phyloP scores from a whole-genome alignment of 2,797 vertebrate species.

The Megalops cyprinoides region DNA sequence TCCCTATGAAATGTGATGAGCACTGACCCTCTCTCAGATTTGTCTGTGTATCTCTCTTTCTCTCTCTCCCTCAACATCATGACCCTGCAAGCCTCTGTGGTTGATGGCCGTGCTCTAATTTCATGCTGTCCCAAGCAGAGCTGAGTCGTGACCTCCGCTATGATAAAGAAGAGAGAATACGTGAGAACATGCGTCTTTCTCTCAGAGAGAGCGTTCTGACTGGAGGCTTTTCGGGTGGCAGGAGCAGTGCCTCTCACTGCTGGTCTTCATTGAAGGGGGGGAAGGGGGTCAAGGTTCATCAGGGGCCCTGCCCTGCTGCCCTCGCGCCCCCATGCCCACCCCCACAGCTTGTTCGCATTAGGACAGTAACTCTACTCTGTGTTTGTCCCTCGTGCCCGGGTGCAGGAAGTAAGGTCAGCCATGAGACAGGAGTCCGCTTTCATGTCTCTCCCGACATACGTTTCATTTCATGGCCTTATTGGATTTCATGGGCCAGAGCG shows the following conservation, averaged over 20 bases:
- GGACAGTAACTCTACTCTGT: conserved; percentile 11
- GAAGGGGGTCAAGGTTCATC: conserved; percentile 5
- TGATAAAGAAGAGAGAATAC: background rate
- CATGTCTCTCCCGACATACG: conserved; percentile 41
- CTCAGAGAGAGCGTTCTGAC: too few species aligned
- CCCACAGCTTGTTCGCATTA: conserved; percentile 29
- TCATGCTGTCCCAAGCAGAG: background rate
- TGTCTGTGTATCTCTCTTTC: background rate
- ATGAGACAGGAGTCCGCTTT: conserved; percentile 52
- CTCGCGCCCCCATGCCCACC: background rate
- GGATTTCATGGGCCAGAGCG: conserved; percentile 52
- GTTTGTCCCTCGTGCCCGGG: background rate
- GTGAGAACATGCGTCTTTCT: background rate
- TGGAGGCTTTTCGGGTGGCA: background rate
- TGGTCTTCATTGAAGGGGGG: background rate
- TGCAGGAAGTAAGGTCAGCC: conserved; percentile 14
- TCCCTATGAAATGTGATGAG: background rate
- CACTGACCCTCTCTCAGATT: background rate
- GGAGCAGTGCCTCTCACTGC: background rate
- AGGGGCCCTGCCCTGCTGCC: background rate
- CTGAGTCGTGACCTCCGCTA: background rate
- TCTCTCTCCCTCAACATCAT: background rate
- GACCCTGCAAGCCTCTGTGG: background rate
- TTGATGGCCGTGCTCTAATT: background rate
- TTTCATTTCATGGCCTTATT: conserved; percentile 50